These are phyloP conservation scores for Trididemnum nubilum DNA, from an alignment of 23 tunicate species.

Conservation along the genomic window DNA sequence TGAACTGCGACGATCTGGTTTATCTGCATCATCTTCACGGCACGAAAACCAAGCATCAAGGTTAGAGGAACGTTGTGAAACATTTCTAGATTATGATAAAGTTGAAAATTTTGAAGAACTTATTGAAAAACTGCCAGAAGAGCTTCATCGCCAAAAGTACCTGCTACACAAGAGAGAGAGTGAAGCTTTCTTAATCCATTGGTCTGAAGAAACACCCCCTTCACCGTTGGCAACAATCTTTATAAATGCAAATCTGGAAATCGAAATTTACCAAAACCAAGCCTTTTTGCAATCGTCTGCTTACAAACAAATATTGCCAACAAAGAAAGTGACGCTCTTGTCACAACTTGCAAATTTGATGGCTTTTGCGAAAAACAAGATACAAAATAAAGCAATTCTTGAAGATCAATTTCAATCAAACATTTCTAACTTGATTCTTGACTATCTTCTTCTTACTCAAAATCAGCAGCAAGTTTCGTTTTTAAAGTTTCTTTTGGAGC, in stretches of 20 bases:
- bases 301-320: constrained; percentile 11
- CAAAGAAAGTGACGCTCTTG: neutral
- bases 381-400: neutral
- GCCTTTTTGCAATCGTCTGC: neutral
- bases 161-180: neutral
- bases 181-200: constrained; percentile 4
- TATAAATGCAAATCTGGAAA: constrained; percentile 16
- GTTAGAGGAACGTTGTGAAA: neutral
- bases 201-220: constrained; percentile 13
- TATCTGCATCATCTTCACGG: constrained; percentile 10
- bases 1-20: neutral
- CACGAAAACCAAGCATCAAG: constrained; percentile 24
- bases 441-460: neutral
- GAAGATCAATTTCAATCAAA: constrained; percentile 14
- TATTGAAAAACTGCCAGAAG: constrained; percentile 15
- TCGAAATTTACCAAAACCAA: neutral
- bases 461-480: constrained; percentile 17
- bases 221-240: constrained; percentile 14
- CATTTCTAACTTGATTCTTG: neutral
- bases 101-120: neutral
- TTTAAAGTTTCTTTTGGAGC: constrained; percentile 19
- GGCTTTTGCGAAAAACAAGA: constrained; percentile 11
- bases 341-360: constrained; percentile 10
- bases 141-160: constrained; percentile 14
- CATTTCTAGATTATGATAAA: constrained; percentile 18